Percentiles rank a stretch among this genome's conserved stretches.
These are phyloP conservation scores for Meiosimyza platycephala DNA, from an alignment of 2,888 invertebrate genomes.

Conservation along the genomic window DNA sequence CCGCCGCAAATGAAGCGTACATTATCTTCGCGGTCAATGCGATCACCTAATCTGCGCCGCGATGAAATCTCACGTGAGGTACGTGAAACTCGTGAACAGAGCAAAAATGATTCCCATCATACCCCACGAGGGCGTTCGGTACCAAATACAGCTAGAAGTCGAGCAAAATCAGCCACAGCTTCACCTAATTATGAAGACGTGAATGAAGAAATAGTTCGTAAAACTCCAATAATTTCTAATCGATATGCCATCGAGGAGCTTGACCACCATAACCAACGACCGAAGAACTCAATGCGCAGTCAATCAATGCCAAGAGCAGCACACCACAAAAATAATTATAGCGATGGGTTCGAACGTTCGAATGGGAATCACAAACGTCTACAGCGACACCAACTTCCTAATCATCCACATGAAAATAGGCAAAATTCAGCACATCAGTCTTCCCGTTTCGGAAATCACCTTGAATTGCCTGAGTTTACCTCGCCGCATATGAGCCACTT, in stretches of 20 bases:
- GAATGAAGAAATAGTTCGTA: conserved; percentile 65
- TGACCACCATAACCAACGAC: conserved; percentile 43
- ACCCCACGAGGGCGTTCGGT: conserved; percentile 53
- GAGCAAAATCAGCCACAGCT: conserved; percentile 61
- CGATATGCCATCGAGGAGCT: conserved; percentile 74
- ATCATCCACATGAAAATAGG: conserved; percentile 50
- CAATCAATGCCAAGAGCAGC: conserved; percentile 65
- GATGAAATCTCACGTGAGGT: conserved; percentile 40
- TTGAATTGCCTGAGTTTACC: conserved; percentile 60
- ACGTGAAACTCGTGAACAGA: conserved; percentile 40
- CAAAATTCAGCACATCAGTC: conserved; percentile 52
- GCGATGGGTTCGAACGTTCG: conserved; percentile 38
- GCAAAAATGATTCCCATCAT: conserved; percentile 35
- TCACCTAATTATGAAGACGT: conserved; percentile 59
- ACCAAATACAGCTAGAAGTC: conserved; percentile 45
- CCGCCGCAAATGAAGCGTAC: conserved; percentile 57
- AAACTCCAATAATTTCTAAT: conserved; percentile 77
- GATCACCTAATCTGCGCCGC: conserved; percentile 51
- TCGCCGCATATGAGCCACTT: conserved; percentile 42
- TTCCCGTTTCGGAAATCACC: conserved; percentile 58
- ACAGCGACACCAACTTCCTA: conserved; percentile 21
- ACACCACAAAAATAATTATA: conserved; percentile 45
- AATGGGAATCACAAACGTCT: conserved; percentile 23
- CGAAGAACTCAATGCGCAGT: conserved; percentile 52
- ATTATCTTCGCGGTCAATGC: conserved; percentile 59